Base-by-base conservation (phyloP, 2,113 vertebrate genomes). In the Cyphomyrus plagiostoma region DNA sequence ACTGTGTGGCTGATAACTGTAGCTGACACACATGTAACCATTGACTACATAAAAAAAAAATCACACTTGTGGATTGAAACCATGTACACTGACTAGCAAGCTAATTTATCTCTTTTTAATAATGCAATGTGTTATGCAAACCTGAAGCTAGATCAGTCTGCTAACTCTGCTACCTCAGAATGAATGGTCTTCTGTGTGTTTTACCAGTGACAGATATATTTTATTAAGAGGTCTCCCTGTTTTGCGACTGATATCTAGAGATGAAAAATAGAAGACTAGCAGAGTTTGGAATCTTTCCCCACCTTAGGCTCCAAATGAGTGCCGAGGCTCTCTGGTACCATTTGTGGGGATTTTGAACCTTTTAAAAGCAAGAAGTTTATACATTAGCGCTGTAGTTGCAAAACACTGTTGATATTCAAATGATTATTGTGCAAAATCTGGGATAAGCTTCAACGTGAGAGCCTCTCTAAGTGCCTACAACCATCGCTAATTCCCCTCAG, bases 401-500 rank as follows among this genome's bases (percentile, higher is more conserved):
- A 99, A 99, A 99, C 98, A 99, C 98, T 98, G 98, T 99, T 99
- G 98, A 99, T 98, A 99, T 99, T 99, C 98, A 99, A 99, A 99
- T 99, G 97, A 98, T 99, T 99, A 99, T 99, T 99, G 98, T 99
- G 97, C 96, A 99, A 98, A 99, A 99, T 99, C 98, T 98, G 97
- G 98, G 98, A 99, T 99, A 99, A 99, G 98, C 98, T 98, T 97
- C 96, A 95, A 97, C 97, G 96, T 97, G 97, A 99, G 98, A 98
- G 98, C 97, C 97, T 96, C 97, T 98, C 98, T 99, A 99, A 99
- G 98, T 99, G 98, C 96, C 98, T 99, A 99, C 98, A 99, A 99
- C 98, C 98, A 98, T 98, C 97, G 97, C 97, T 99, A 99, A 99
- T 99, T 99, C 98, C 98, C 96, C 97, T 99, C 96, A 97, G 96